Conservation (phyloP, 2,888 invertebrate genomes). For the Agrochola litura region DNA sequence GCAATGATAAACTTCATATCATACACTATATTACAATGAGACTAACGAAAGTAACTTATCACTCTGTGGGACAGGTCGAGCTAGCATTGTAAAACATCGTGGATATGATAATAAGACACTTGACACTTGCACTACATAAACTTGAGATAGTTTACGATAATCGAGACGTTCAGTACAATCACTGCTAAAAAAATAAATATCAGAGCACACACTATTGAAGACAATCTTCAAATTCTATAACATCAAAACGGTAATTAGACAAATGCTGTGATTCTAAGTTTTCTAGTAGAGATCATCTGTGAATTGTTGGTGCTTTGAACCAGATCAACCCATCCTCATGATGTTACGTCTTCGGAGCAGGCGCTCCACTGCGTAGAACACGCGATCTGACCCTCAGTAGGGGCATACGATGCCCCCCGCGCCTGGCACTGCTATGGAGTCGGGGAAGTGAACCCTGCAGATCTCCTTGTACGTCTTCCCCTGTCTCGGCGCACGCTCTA, state of each 20-base stretch:
- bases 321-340: conserved; percentile 88
- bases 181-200: conserved; percentile 33
- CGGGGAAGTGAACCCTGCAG: conserved; percentile 92
- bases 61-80: conserved; percentile 55
- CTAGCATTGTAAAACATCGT: conserved; percentile 37
- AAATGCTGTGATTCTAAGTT: conserved; percentile 32
- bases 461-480: conserved; percentile 92
- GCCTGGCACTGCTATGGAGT: conserved; percentile 86
- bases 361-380: conserved; percentile 90
- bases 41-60: conserved; percentile 62
- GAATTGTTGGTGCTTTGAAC: conserved; percentile 44
- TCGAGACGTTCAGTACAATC: conserved; percentile 37
- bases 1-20: conserved; percentile 67
- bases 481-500: conserved; percentile 77
- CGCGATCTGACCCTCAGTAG: conserved; percentile 90
- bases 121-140: conserved; percentile 61
- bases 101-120: conserved; percentile 37
- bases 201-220: conserved; percentile 36
- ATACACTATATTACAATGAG: conserved; percentile 64
- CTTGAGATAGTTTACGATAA: conserved; percentile 44
- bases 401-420: conserved; percentile 92
- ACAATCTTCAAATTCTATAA: conserved; percentile 20
- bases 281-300: conserved; percentile 56
- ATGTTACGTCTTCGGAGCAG: conserved; percentile 88
- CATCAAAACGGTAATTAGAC: conserved; percentile 19